These are phyloP conservation scores for Barbus barbus DNA, from an alignment of 2,113 vertebrate species.

Conservation along the genomic window DNA sequence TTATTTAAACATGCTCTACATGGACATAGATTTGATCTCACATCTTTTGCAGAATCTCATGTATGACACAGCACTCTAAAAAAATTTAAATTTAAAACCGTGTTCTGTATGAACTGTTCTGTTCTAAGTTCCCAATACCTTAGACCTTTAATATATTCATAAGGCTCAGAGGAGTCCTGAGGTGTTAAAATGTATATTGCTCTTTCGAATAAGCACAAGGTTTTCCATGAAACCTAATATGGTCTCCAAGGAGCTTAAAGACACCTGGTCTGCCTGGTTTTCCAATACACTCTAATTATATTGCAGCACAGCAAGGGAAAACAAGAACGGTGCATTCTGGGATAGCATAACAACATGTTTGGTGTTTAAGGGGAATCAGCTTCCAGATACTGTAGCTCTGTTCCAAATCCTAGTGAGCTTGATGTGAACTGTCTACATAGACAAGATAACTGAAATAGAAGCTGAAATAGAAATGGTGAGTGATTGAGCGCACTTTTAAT, in stretches of 20 bases:
- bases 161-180: not conserved
- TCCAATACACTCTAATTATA: slow-evolving; percentile 43
- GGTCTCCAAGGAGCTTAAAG: slow-evolving; percentile 11
- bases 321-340: slow-evolving; percentile 22
- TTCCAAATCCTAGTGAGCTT: not conserved
- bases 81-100: not conserved
- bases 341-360: slow-evolving; percentile 8
- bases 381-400: not conserved
- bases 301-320: slow-evolving; percentile 11
- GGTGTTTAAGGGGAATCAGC: slow-evolving; percentile 36
- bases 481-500: not conserved
- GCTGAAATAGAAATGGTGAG: not conserved
- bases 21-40: no score
- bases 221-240: slow-evolving; percentile 38
- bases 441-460: not conserved
- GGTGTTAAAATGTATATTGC: slow-evolving; percentile 8
- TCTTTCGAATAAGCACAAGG: slow-evolving; percentile 27
- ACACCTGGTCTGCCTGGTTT: slow-evolving; percentile 28
- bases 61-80: not conserved
- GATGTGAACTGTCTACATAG: not conserved
- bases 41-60: no score
- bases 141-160: slow-evolving; percentile 8
- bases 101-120: not conserved
- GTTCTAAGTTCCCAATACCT: not conserved
- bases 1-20: not conserved